A percentile compares a stretch with the other conserved stretches of the same genome.
These are phyloP conservation scores for Chaetodon auriga DNA, from an alignment of 2,113 vertebrate species.

Conservation along the genomic window DNA sequence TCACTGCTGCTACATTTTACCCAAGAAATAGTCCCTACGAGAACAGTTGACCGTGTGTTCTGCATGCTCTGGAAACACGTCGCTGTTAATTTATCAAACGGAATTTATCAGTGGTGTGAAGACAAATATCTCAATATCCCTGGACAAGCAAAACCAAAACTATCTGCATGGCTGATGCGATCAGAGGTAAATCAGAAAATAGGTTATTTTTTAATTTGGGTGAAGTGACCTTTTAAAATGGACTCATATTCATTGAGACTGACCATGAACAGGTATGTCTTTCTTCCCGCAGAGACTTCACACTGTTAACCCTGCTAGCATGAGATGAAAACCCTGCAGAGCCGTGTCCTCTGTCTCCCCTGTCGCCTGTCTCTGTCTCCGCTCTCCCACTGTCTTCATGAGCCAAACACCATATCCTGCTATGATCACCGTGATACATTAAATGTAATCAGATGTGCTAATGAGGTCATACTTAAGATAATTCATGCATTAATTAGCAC, in stretches of 20 bases:
- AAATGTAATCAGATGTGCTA: constrained; percentile 66
- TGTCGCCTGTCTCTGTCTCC: constrained; percentile 34
- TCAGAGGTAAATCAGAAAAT: background rate
- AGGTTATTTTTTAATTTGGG: background rate
- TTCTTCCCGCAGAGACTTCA: constrained; percentile 33
- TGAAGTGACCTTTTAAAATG: constrained; percentile 3
- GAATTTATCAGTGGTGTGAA: background rate
- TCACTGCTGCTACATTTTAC: too few species aligned
- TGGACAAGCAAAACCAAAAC: background rate
- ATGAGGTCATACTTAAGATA: constrained; percentile 64
- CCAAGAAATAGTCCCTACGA: too few species aligned
- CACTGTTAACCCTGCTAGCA: constrained; percentile 51
- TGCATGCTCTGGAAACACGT: background rate
- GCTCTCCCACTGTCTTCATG: constrained; percentile 46
- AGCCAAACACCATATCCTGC: constrained; percentile 59
- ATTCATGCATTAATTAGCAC: constrained; percentile 62
- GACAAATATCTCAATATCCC: background rate
- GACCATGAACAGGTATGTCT: constrained; percentile 16
- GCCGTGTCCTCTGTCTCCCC: constrained; percentile 47
- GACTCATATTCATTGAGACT: constrained; percentile 1
- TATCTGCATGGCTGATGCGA: background rate
- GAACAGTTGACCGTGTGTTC: too few species aligned
- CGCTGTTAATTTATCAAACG: background rate
- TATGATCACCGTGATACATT: constrained; percentile 62
- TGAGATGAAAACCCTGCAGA: constrained; percentile 52